These are phyloP conservation scores for Netelia virgata DNA, from an alignment of 2,888 invertebrate genomes.

Conservation along the genomic window DNA sequence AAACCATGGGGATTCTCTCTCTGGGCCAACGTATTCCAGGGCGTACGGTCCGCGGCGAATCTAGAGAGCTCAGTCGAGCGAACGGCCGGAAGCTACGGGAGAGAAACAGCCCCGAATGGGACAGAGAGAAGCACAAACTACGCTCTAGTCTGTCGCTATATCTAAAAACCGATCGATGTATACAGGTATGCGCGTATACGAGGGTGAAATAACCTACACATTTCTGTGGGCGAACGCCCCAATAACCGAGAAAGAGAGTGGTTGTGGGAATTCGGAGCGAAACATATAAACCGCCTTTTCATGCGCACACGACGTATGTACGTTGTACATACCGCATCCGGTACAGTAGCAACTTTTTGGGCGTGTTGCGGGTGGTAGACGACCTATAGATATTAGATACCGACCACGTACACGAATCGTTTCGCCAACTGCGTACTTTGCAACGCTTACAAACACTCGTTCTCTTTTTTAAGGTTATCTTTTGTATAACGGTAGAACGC, in stretches of 20 bases:
- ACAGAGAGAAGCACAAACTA: background rate
- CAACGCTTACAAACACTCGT: too few relatives aligned
- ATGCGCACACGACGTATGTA: background rate
- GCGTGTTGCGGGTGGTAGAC: background rate
- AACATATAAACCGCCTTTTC: background rate
- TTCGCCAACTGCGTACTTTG: too few relatives aligned
- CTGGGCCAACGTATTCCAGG: slow-evolving; percentile 10
- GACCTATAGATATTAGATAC: too few relatives aligned
- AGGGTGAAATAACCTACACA: background rate
- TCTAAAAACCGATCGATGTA: slow-evolving; percentile 52
- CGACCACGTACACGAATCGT: too few relatives aligned
- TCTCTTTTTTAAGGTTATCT: too few relatives aligned
- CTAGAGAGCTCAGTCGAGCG: slow-evolving; percentile 43
- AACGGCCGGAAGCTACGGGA: slow-evolving; percentile 45
- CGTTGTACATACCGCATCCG: background rate
- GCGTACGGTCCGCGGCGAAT: slow-evolving; percentile 15
- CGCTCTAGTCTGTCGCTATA: background rate
- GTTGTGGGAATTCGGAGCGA: background rate
- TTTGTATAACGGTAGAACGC: too few relatives aligned
- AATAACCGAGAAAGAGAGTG: slow-evolving; percentile 21
- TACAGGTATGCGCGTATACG: background rate
- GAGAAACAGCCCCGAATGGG: slow-evolving; percentile 9
- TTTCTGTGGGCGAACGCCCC: slow-evolving; percentile 30
- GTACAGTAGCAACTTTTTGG: background rate
- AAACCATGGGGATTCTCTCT: background rate